phyloP scores from a whole-genome alignment of 2,888 invertebrate species.

The Lithosia quadra region DNA sequence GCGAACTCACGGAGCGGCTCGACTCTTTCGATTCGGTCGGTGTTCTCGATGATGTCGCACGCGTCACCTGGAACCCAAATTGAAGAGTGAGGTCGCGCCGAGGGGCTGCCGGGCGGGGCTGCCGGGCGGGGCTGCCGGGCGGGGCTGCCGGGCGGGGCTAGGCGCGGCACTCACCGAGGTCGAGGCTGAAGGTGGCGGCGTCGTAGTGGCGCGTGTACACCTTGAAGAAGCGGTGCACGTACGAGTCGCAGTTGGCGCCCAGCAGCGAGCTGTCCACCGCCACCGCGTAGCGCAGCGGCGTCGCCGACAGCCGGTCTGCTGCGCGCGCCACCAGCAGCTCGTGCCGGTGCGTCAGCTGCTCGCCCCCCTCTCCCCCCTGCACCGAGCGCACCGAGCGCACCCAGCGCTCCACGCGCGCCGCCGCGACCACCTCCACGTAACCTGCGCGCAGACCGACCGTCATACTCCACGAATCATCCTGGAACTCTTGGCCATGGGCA shows the following conservation, averaged over 20 bases:
- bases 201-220: slow-evolving; percentile 52
- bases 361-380: slow-evolving; percentile 62
- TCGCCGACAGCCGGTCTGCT: slow-evolving; percentile 52
- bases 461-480: not conserved
- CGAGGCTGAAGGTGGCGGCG: slow-evolving; percentile 57
- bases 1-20: slow-evolving; percentile 78
- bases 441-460: slow-evolving; percentile 48
- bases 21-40: slow-evolving; percentile 45
- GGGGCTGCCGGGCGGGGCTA: not conserved
- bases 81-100: not conserved
- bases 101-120: not conserved
- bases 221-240: slow-evolving; percentile 70
- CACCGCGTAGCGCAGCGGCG: slow-evolving; percentile 73
- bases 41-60: slow-evolving; percentile 58
- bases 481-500: too few relatives aligned
- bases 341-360: slow-evolving; percentile 69
- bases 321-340: slow-evolving; percentile 67
- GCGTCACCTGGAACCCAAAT: slow-evolving; percentile 53
- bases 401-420: slow-evolving; percentile 64
- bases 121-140: slow-evolving; percentile 4
- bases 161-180: slow-evolving; percentile 57
- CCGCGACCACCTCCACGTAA: slow-evolving; percentile 42
- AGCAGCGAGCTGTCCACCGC: slow-evolving; percentile 75
- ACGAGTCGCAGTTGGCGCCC: slow-evolving; percentile 69
- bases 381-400: slow-evolving; percentile 62